Base-by-base conservation (phyloP, 1,140 invertebrate genomes). In the Leucophenga varia region DNA sequence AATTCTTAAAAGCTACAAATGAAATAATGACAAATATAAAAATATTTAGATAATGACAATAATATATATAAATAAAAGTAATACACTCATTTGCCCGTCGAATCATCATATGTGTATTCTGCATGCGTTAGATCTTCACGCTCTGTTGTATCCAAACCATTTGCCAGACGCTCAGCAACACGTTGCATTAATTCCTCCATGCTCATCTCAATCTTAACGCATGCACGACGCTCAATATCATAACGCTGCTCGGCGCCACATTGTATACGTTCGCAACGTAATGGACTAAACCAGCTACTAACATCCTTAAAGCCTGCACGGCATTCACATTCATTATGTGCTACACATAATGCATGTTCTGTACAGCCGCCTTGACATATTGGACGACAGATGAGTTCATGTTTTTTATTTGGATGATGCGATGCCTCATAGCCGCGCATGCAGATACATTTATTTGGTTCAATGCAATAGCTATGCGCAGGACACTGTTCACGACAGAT, bases 371-470 rank as follows among this genome's bases (percentile, higher is more conserved):
- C 61, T 17, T 48, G 54, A 35, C 69, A 72, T 13, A 65, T 42
- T 6, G 69, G 69, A 0, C 69, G 64, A 40, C 69, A 72, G 39
- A 50, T 53, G 9, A 68, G 43, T 35, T 60, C 52, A 20, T 59
- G 53, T 17, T 59, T 41, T 21, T 56, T 64, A 28, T 49, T 59
- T 17, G 61, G 55, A 47, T 60, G 67, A 54, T 72, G 68, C 16
- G 69, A 72, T n/a, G 54, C 51, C 42, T 65, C 65, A 47, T 71
- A 79, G 28, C 78, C 78, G n/a, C 61, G 72, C 59, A 81, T 79
- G 53, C 83, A 85, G 17, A 79, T 69, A 41, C 84, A 86, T 22
- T 76, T 75, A 38, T 83, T 80, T 0, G 84, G 84, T n/a, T 75
- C 77, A 2, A 79, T 68, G 52, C 84, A 86, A 6, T 76, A 64